Evolutionary conservation across 2,113 vertebrate species (phyloP), one percentile per base, ranked within the genome.

Genomic region (Baryphthengus martii): DNA sequence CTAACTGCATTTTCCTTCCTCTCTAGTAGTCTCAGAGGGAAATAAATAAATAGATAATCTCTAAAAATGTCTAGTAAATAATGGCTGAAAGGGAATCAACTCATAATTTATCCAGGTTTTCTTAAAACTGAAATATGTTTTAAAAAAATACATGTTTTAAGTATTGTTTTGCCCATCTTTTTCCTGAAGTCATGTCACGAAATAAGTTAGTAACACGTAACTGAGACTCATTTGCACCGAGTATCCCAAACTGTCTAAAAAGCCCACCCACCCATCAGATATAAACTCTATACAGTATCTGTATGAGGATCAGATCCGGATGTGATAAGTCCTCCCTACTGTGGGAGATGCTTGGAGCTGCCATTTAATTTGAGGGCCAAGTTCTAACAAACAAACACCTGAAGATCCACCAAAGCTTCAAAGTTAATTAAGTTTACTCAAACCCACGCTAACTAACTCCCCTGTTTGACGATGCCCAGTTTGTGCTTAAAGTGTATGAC

Each of bases 21-120:
- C 80, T 90, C 37, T 25, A 90, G 86, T 53, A 39, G 70, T 96
- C 95, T 96, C 95, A 53, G 76, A 92, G 83, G 92, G 85, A 86
- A 96, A 91, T 94, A 96, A 95, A 92, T 94, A 96, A 90, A 92
- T 62, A 89, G 84, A 89, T 85, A 81, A 84, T 85, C 66, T 45
- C 86, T 93, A 76, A 93, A 96, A 93, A 89, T 3, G 52, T 79
- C 93, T 85, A 75, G 65, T 45, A 96, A 87, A 92, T 88, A 96
- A 82, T 53, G 74, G 70, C 86, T 76, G 83, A 94, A 91, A 70
- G 44, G 90, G 86, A 81, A 81, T 25, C 2, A 5, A 75, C 45
- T 63, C 53, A 62, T 90, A 92, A 93, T 90, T 81, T 55, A 70
- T 70, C 61, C 26, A 31, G 44, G 17, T 75, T 93, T 96, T 84